These are phyloP conservation scores for Drosophila punjabiensis DNA, from an alignment of 1,140 invertebrate genomes.

Conservation along the genomic window DNA sequence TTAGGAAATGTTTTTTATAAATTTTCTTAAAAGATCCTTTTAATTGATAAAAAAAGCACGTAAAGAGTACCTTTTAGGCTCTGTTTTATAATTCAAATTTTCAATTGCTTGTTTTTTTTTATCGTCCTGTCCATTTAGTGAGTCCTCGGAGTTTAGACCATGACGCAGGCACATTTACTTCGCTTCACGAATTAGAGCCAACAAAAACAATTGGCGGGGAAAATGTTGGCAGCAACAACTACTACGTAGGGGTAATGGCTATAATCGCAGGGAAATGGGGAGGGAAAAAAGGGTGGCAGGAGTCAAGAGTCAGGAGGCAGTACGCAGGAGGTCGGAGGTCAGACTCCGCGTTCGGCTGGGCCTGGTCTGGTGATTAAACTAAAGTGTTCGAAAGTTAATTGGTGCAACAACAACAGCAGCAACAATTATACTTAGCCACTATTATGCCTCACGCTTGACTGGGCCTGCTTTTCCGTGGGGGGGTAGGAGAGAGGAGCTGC, in stretches of 20 bases:
- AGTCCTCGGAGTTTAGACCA: constrained; percentile 43
- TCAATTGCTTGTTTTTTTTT: constrained; percentile 9
- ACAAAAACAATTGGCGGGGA: constrained; percentile 43
- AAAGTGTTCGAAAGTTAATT: constrained; percentile 83
- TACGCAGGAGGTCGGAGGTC: constrained; percentile 23
- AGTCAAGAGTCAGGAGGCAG: neutral
- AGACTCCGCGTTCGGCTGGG: constrained; percentile 53
- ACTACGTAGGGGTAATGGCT: constrained; percentile 8
- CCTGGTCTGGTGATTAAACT: constrained; percentile 74
- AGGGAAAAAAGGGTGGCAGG: constrained; percentile 16
- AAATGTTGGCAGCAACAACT: constrained; percentile 36
- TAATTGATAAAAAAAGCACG: neutral
- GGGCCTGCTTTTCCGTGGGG: constrained; percentile 33
- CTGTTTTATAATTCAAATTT: constrained; percentile 9
- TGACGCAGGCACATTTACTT: constrained; percentile 63
- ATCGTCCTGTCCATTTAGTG: constrained; percentile 18
- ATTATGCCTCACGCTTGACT: constrained; percentile 75
- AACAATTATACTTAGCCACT: constrained; percentile 63
- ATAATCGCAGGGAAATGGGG: constrained; percentile 29
- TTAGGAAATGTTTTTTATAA: too few relatives aligned
- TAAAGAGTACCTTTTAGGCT: neutral
- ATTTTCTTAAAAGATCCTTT: neutral
- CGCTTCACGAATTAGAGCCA: constrained; percentile 61
- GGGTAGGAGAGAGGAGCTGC: neutral
- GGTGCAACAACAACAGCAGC: constrained; percentile 66